Evolutionary conservation across 2,797 vertebrate species (phyloP), one percentile per base, ranked within the genome.

Genomic region (Chaenodraco wilsoni): DNA sequence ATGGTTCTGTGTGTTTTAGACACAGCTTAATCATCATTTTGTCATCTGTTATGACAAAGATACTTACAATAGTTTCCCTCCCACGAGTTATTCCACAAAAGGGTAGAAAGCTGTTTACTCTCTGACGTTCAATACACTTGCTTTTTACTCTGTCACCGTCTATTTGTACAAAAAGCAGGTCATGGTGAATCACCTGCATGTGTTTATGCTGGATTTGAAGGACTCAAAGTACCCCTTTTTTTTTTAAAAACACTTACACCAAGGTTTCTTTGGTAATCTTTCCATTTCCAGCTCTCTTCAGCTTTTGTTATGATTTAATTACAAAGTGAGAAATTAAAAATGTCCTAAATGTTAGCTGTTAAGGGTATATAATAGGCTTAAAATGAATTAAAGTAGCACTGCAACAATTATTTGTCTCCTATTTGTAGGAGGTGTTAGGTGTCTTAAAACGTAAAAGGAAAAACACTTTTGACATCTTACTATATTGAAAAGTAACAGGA

Each of bases 141-240:
- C 5, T 6, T 43, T 4, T 43, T 12, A 9, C 14, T 49, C 40
- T 72, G 62, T 65, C 27, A 23, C 3, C 16, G 40, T 65, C 7
- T 64, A n/a, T 71, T 48, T 69, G 48, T 48, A 49, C 57, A 59
- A 48, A 68, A 74, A 78, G 17, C 63, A 78, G 76, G 66, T 68
- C 76, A 52, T 23, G 23, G 31, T 69, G 71, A 79, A 70, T 84
- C 65, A 70, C 55, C 50, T 52, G 27, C 46, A 43, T 44, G 19
- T 73, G 49, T 67, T 45, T 31, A 9, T 57, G 41, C 59, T 1
- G 3, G 43, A 14, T 65, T 31, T 65, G 37, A 66, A 4, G 27
- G 27, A 60, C 1, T 43, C 15, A 54, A 27, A n/a, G 3, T 49
- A 51, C 10, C 33, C 49, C 33, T 44, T 2, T 68, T 44, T 19